Conservation (phyloP, 1,140 invertebrate species). For the Ostrea edulis region DNA sequence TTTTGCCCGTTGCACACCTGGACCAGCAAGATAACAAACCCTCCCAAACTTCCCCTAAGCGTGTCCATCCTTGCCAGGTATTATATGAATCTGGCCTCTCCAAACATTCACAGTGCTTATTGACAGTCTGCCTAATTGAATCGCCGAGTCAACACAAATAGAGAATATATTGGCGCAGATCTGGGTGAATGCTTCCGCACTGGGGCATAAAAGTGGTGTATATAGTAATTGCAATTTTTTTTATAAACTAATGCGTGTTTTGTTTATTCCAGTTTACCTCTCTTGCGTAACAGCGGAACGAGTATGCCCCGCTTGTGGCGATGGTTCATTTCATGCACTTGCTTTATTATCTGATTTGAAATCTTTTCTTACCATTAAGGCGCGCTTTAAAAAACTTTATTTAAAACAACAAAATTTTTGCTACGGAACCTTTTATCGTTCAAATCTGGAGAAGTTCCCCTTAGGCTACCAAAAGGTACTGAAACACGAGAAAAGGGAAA, state of each 20-base stretch:
- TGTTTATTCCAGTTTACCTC: not conserved
- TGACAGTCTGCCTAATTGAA: not conserved
- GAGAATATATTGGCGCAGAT: not conserved
- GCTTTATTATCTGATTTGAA: not conserved
- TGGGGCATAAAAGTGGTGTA: not conserved
- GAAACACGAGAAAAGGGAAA: not conserved
- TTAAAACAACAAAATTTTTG: not conserved
- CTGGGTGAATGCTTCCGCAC: slow-evolving; percentile 2
- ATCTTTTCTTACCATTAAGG: not conserved
- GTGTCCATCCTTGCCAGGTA: not conserved
- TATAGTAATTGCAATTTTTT: not conserved
- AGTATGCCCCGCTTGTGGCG: not conserved
- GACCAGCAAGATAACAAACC: not conserved
- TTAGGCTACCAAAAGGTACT: not conserved
- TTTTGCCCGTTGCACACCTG: not conserved
- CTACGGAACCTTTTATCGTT: not conserved
- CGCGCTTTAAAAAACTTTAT: not conserved
- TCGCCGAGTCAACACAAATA: slow-evolving; percentile 20
- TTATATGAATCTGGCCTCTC: not conserved
- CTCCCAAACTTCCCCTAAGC: not conserved
- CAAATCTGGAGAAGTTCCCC: not conserved
- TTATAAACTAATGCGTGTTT: not conserved
- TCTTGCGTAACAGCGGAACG: not conserved
- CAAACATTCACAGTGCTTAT: not conserved
- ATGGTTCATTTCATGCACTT: not conserved